Percentiles rank a stretch among this genome's conserved stretches.
Evolutionary conservation across 2,113 vertebrate species (phyloP).

Genomic region (Misgurnus anguillicaudatus): DNA sequence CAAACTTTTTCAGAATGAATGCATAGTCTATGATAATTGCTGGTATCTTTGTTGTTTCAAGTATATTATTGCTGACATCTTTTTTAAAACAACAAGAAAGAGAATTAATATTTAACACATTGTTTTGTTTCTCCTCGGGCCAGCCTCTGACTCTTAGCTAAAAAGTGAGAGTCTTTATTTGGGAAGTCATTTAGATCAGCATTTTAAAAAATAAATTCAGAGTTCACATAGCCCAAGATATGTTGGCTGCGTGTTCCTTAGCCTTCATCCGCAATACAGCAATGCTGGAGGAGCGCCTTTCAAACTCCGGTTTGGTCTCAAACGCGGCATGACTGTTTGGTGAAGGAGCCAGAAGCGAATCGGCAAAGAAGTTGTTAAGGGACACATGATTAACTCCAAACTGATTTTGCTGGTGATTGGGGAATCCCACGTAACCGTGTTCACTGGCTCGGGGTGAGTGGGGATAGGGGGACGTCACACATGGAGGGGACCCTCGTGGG

Average conservation of each 20-base stretch:
- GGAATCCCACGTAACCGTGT: conserved; percentile 90
- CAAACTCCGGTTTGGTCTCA: conserved; percentile 95
- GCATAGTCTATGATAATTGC: not conserved
- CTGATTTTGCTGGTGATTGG: conserved; percentile 96
- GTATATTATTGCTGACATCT: not conserved
- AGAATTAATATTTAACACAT: not conserved
- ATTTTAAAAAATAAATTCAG: conserved; percentile 25
- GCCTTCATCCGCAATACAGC: conserved; percentile 99
- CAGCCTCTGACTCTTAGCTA: not conserved
- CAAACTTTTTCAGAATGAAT: not conserved
- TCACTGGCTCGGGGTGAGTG: conserved; percentile 85
- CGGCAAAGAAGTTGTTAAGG: conserved; percentile 96
- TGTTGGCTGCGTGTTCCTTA: conserved; percentile 97
- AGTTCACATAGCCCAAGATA: conserved; percentile 97
- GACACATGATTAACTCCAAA: conserved; percentile 84
- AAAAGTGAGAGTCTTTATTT: not conserved
- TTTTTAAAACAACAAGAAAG: not conserved
- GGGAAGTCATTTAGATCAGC: not conserved
- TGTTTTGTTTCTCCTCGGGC: not conserved
- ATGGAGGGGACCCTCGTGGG: conserved; percentile 90
- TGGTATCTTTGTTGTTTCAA: not conserved
- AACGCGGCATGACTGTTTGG: conserved; percentile 87
- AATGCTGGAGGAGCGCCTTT: conserved; percentile 95
- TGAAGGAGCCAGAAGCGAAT: conserved; percentile 88
- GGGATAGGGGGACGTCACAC: conserved; percentile 87